These are phyloP conservation scores for Cheilosia soror DNA, from an alignment of 2,888 invertebrate species.

Conservation along the genomic window DNA sequence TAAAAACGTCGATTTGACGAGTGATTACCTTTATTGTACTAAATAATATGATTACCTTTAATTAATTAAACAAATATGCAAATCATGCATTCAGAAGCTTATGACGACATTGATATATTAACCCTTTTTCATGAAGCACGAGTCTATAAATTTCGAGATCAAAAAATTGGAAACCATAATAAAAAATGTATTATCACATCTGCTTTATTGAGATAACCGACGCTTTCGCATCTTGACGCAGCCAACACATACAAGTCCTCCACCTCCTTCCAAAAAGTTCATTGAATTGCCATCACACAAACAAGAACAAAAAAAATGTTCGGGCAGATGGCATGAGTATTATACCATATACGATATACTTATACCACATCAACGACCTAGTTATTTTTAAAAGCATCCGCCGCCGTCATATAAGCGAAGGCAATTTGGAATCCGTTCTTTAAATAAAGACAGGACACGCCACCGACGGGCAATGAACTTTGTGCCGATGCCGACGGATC, in stretches of 20 bases:
- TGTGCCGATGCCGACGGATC: not conserved
- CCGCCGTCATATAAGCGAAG: not conserved
- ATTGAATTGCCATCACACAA: conserved; percentile 9
- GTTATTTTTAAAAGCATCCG: conserved; percentile 34
- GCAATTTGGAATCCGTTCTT: not conserved
- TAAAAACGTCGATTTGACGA: too few species aligned
- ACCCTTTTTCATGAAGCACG: not conserved
- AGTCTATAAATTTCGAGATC: not conserved
- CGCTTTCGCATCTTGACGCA: conserved; percentile 4
- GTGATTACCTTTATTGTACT: too few species aligned
- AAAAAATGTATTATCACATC: conserved; percentile 3
- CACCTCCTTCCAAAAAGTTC: conserved; percentile 3
- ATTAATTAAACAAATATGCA: not conserved
- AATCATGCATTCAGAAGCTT: not conserved
- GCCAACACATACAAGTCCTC: not conserved
- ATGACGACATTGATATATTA: not conserved
- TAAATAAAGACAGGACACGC: conserved; percentile 1
- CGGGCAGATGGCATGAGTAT: conserved; percentile 4
- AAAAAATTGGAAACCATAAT: conserved; percentile 21
- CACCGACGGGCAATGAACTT: conserved; percentile 1
- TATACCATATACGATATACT: too few species aligned
- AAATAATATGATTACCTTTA: too few species aligned
- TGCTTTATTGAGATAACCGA: not conserved
- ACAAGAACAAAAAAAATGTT: not conserved
- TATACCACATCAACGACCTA: not conserved